Evolutionary conservation across 1,140 invertebrate species (phyloP), one percentile per base, ranked within the genome.

Genomic region (Cyphomyrmex costatus): DNA sequence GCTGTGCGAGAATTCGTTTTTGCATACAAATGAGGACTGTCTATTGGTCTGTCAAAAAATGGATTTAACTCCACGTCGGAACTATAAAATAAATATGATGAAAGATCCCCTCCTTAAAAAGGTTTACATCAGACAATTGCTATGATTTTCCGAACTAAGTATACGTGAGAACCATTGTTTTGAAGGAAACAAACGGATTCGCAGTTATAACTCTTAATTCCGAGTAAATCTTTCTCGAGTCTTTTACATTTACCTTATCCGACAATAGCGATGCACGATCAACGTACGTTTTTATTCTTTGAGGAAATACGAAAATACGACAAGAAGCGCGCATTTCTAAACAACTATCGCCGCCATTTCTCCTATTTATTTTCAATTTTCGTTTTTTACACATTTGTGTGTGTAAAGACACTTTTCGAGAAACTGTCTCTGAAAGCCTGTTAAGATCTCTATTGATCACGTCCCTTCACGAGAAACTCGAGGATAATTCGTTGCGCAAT

Each of bases 401-500:
- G 10, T 42, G 10, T 3, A 24, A 49, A 49, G 19, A 19, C 2
- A 24, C n/a, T 74, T 36, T 16, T 36, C 14, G 7, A 53, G 14
- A 73, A 21, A n/a, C 0, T 0, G 4, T 33, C 27, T 74, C 36
- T 16, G n/a, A 76, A 36, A 5, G 30, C 3, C 60, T n/a, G 14
- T 27, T 27, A 19, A 60, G 24, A 24, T 76, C 21, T 58, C 33
- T 56, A 60, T 36, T 36, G 19, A 1, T 19, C 53, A 16, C 14
- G 8, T 76, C n/a, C n/a, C 19, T 76, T 76, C 7, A 19, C 30
- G 30, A 58, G 12, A 58, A 19, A 24, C 30, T 42, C 16, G 30
- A 24, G 16, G 21, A 42, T 60, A 76, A 42, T 21, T 33, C n/a
- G 30, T 36, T 74, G 30, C n/a, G 21, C 73, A 51, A 71, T 68